Base-by-base conservation (phyloP, 1,140 invertebrate genomes). In the Mactra quadrangularis region DNA sequence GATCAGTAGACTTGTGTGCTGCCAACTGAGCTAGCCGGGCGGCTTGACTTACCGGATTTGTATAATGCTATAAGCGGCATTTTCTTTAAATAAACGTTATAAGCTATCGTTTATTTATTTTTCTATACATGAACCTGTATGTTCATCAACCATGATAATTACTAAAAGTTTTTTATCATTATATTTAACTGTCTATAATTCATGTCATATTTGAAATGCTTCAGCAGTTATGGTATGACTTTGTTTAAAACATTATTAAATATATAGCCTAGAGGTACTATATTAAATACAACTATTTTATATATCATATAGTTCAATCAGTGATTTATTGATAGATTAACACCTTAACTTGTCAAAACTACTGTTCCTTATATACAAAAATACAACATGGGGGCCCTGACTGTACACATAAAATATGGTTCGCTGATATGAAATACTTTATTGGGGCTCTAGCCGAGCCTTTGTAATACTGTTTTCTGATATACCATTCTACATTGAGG, bases 261-360 rank as follows among this genome's bases (percentile, higher is more conserved):
- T 38, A 50, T 50, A 68, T 68, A 29, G 64, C 64, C 64, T 25
- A 47, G 47, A 68, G 64, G 64, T 41, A n/a, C 31, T 38, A 68
- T 68, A 68, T 68, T 68, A 47, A 68, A 68, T 47, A 41, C n/a
- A 68, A 68, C 41, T 68, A 27, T 68, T 68, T 38, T 68, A 68
- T 50, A 22, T 68, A 68, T 68, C 64, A 41, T 27, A 68, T 47
- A 27, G 64, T 68, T 68, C 47, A 41, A 68, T 68, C 64, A 47
- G 4, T 50, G 41, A 68, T 68, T 17, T 6, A 17, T 3, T 4
- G 64, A 68, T 50, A 50, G 31, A 47, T 29, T 41, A 27, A 68
- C 64, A 68, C 64, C 64, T 68, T 68, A 0, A 68, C 64, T 68
- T 68, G 64, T 68, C 64, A 68, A 68, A 68, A 13, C 41, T 41